Evolutionary conservation across 92 coral and sea anemone genomes (phyloP).

Genomic region (Palythoa caribaeorum): DNA sequence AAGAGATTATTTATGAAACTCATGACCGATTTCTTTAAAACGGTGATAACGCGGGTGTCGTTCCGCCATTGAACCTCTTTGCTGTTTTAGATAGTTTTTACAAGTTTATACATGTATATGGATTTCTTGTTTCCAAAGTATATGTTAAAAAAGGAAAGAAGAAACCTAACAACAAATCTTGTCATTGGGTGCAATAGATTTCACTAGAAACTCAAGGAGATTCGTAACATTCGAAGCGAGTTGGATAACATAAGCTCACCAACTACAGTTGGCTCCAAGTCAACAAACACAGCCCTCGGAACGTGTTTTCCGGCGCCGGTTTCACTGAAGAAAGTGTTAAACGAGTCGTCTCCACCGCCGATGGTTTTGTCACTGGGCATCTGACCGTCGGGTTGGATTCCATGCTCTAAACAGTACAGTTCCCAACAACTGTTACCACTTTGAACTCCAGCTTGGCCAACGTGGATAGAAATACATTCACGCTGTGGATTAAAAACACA

Average conservation of each 20-base stretch:
- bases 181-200: neutral
- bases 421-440: slow-evolving; percentile 98
- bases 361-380: slow-evolving; percentile 86
- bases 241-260: slow-evolving; percentile 51
- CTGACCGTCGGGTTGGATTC: slow-evolving; percentile 96
- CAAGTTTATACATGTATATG: too few species aligned
- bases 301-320: slow-evolving; percentile 98
- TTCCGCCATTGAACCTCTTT: too few species aligned
- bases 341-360: slow-evolving; percentile 92
- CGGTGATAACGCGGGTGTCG: too few species aligned
- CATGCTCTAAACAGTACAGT: slow-evolving; percentile 96
- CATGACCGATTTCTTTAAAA: too few species aligned
- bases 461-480: slow-evolving; percentile 70
- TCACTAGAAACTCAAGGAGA: neutral
- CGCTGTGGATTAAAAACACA: neutral
- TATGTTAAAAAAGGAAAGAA: neutral
- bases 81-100: too few species aligned
- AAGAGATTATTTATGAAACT: too few species aligned
- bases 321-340: slow-evolving; percentile 97
- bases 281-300: slow-evolving; percentile 95
- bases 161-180: neutral
- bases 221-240: neutral
- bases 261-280: slow-evolving; percentile 95
- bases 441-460: slow-evolving; percentile 98
- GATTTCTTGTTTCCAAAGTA: too few species aligned